Base-by-base conservation (phyloP, 1,140 invertebrate species). In the Semibalanus balanoides region DNA sequence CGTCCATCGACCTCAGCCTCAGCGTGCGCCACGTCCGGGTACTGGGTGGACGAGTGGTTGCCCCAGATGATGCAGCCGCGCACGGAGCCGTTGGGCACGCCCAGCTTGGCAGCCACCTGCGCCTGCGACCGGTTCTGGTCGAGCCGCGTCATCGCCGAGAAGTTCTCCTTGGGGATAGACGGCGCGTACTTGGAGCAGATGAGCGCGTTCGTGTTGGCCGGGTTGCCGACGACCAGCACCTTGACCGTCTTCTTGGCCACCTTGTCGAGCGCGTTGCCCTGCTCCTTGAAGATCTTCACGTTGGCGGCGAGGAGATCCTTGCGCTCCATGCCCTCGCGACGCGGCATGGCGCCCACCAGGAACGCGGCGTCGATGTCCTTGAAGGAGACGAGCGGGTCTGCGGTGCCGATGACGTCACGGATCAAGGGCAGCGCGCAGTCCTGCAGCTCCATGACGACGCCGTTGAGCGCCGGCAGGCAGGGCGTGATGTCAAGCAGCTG, bases 11-110 rank as follows among this genome's bases (percentile, higher is more conserved):
- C 76, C 25, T 76, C 83, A 11, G 94, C 93, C 70, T 87, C 84
- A 74, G 95, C 96, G 83, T 96, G 91, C n/a, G 87, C 86, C 22
- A 92, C 92, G 89, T 99, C 97, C 29, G 98, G 97, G 84, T 94
- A 99, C 85, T 99, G 97, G 3, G 98, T 99, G 11, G 95, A 95
- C 0, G 96, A 99, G 82, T 99, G 98, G 85, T 99, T 99, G 31
- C 98, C 98, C 98, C 98, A 99, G 82, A 99, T 99, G 76, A 97
- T 93, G 11, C 97, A 91, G 83, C 98, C 97, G 79, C 89, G 89
- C 3, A 99, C 90, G 81, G 90, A 86, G 76, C 88, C 87, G 64
- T 93, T 89, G 28, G 84, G 78, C n/a, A 88, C 83, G 76, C 91
- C 84, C 28, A 88, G 77, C 30, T 83, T 82, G 11, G 79, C 77